Evolutionary conservation across 2,888 invertebrate genomes (phyloP).

Genomic region (Brenthis hecate): DNA sequence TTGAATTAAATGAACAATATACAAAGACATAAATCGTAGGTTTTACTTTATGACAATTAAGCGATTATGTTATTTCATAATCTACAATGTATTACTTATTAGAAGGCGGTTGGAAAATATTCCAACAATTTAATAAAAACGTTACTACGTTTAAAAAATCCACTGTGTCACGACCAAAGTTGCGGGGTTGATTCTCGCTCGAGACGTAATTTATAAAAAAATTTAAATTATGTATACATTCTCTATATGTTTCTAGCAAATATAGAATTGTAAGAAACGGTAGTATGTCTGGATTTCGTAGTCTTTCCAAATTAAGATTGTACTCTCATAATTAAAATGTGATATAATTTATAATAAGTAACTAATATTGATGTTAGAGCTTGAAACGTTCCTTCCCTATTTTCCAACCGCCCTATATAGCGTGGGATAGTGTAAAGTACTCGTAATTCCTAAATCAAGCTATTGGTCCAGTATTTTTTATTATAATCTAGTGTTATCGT

Average conservation of each 20-base stretch:
- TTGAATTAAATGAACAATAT: not conserved
- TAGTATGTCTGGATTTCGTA: not conserved
- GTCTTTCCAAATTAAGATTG: not conserved
- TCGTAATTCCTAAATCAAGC: constrained; percentile 70
- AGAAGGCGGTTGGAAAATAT: constrained; percentile 7
- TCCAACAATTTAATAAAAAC: not conserved
- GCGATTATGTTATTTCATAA: constrained; percentile 11
- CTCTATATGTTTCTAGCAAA: not conserved
- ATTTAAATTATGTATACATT: not conserved
- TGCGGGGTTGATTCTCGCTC: not conserved
- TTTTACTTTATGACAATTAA: constrained; percentile 9
- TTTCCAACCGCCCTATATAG: constrained; percentile 13
- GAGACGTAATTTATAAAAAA: not conserved
- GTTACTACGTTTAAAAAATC: not conserved
- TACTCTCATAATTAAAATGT: constrained; percentile 4
- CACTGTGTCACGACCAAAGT: not conserved
- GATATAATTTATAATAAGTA: constrained; percentile 12
- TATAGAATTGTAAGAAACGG: not conserved
- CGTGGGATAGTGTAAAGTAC: constrained; percentile 25
- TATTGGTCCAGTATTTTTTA: constrained; percentile 79
- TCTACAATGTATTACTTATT: not conserved
- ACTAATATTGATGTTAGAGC: not conserved
- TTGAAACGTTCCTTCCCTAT: not conserved
- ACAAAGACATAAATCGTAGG: constrained; percentile 10
- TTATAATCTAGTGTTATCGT: constrained; percentile 62